Evolutionary conservation across 2,888 invertebrate species (phyloP).

Genomic region (Oasisia sp.): DNA sequence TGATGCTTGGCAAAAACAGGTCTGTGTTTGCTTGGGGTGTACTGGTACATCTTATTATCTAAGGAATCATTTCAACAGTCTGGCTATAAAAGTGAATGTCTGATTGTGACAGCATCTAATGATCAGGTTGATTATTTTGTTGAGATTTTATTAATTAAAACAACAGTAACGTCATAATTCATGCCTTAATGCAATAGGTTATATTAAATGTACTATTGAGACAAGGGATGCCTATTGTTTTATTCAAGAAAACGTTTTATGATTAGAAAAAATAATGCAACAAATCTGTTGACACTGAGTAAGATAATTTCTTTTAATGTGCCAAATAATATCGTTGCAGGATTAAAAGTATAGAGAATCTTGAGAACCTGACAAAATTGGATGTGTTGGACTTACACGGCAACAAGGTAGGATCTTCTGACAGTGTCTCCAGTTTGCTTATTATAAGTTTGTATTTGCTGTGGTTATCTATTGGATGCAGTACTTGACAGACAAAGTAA

Average conservation of each 20-base stretch:
- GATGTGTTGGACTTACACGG: conserved; percentile 94
- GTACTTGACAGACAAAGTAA: too few relatives aligned
- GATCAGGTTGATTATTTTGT: background rate
- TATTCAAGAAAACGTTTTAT: background rate
- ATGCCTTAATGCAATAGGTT: background rate
- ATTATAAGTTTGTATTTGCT: too few relatives aligned
- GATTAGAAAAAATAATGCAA: background rate
- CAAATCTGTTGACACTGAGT: too few relatives aligned
- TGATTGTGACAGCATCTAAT: background rate
- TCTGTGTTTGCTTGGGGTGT: conserved; percentile 50
- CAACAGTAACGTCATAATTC: background rate
- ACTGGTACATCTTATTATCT: background rate
- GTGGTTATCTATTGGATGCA: too few relatives aligned
- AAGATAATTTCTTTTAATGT: conserved; percentile 20
- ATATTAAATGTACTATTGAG: background rate
- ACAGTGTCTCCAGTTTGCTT: background rate
- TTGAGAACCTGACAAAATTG: conserved; percentile 78
- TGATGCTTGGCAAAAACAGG: conserved; percentile 92
- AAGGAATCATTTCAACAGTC: background rate
- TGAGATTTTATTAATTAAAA: background rate
- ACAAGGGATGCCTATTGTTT: background rate
- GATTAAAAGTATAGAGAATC: conserved; percentile 79
- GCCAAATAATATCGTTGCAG: conserved; percentile 68
- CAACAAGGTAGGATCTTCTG: conserved; percentile 69
- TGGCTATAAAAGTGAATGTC: background rate